Evolutionary conservation across 2,113 vertebrate species (phyloP).

Genomic region (Trichechus manatus): DNA sequence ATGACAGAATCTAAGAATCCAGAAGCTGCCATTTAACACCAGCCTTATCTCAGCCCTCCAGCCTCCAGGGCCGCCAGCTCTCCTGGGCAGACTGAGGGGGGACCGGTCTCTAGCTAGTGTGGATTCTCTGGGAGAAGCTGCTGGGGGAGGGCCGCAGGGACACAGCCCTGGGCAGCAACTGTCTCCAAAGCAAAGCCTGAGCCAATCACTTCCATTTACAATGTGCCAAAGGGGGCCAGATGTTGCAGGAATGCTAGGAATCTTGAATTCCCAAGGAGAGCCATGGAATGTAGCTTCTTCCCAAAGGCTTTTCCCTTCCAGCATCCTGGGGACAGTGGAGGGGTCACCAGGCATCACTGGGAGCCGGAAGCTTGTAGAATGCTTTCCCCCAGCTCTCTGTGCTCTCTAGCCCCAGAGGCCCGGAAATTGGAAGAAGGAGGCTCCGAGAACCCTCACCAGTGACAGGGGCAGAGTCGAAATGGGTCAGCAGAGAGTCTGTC

Average conservation of each 20-base stretch:
- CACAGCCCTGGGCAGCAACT: background rate
- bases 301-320: background rate
- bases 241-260: slow-evolving; percentile 71
- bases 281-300: background rate
- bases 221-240: slow-evolving; percentile 47
- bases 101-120: background rate
- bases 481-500: slow-evolving; percentile 45
- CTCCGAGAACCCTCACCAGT: slow-evolving; percentile 59
- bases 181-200: background rate
- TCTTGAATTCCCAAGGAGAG: slow-evolving; percentile 64
- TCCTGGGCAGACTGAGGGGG: background rate
- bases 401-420: background rate
- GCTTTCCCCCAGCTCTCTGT: background rate
- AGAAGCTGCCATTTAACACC: slow-evolving; percentile 42
- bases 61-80: background rate
- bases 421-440: background rate
- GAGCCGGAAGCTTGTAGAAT: background rate
- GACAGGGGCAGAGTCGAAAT: background rate
- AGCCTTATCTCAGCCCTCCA: background rate
- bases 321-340: slow-evolving; percentile 39
- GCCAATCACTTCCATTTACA: background rate
- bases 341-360: background rate
- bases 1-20: slow-evolving; percentile 51
- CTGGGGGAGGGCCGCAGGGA: background rate
- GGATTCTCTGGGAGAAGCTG: background rate